Conservation (phyloP, 2,797 vertebrate genomes). For the Mormyrops attenuatus region DNA sequence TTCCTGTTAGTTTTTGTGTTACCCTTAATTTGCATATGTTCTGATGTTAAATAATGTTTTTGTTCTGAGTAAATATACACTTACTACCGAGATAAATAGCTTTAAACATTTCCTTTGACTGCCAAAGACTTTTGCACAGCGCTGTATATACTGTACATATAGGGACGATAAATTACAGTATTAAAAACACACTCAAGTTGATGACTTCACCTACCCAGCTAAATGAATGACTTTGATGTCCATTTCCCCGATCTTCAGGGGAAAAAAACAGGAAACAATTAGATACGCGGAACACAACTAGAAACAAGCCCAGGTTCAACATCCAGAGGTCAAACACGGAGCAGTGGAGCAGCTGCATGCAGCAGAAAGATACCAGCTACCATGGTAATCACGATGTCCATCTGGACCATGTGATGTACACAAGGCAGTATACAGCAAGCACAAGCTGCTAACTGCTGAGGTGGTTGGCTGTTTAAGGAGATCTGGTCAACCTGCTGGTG, state of each 20-base stretch:
- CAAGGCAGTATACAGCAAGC: not conserved
- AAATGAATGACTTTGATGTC: slow-evolving; percentile 23
- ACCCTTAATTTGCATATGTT: not conserved
- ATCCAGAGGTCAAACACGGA: not conserved
- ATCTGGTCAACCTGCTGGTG: not conserved
- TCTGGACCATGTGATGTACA: not conserved
- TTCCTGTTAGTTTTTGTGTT: not conserved
- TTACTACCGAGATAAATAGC: not conserved
- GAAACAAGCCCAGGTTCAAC: not conserved
- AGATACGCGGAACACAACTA: not conserved
- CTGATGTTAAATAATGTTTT: not conserved
- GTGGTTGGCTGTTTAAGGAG: not conserved
- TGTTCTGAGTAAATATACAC: not conserved
- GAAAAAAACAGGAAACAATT: not conserved
- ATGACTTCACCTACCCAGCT: slow-evolving; percentile 23
- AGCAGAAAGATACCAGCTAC: not conserved
- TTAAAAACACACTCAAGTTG: not conserved
- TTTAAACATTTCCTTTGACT: not conserved
- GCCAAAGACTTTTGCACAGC: not conserved
- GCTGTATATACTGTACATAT: not conserved
- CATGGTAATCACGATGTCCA: not conserved
- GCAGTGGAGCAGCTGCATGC: not conserved
- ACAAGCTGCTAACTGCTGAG: not conserved
- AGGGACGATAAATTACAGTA: not conserved
- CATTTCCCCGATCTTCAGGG: slow-evolving; percentile 12